Conservation (phyloP, 2,113 vertebrate genomes). For the Cyphomyrus plagiostoma region DNA sequence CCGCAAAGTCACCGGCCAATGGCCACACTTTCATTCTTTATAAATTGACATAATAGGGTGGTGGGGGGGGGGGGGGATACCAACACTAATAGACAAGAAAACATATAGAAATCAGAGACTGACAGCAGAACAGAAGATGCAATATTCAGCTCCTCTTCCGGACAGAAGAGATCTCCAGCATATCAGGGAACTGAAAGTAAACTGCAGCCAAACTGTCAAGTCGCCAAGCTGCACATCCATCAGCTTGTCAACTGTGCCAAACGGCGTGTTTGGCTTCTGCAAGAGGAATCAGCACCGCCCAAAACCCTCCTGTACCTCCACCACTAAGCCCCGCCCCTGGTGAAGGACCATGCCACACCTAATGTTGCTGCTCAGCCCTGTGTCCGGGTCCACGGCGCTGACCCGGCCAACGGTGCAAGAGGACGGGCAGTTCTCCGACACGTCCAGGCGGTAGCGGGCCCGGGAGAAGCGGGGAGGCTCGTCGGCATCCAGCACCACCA, state of each 20-base stretch:
- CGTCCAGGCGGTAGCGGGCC: conserved; percentile 64
- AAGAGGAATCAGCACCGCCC: neutral
- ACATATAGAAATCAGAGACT: neutral
- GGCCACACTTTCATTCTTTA: neutral
- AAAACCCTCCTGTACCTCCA: neutral
- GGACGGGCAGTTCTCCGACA: conserved; percentile 73
- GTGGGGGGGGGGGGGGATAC: neutral
- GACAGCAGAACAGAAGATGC: neutral
- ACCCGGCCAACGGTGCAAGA: conserved; percentile 65
- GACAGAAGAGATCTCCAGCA: neutral
- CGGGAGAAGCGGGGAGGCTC: conserved; percentile 76
- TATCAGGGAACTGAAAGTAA: neutral
- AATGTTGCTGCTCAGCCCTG: conserved; percentile 68
- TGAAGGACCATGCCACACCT: conserved; percentile 48
- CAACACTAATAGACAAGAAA: neutral
- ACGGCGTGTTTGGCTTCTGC: neutral
- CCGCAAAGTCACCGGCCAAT: neutral
- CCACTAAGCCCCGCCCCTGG: neutral
- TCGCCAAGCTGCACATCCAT: neutral
- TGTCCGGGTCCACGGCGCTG: conserved; percentile 71
- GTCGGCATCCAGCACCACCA: conserved; percentile 75
- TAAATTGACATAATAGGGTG: neutral
- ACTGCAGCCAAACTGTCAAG: neutral
- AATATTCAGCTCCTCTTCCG: neutral
- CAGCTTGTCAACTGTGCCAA: neutral